A percentile compares a stretch with the other conserved stretches of the same genome.
Evolutionary conservation across 2,888 invertebrate species (phyloP).

Genomic region (Xanthorhoe spadicearia): DNA sequence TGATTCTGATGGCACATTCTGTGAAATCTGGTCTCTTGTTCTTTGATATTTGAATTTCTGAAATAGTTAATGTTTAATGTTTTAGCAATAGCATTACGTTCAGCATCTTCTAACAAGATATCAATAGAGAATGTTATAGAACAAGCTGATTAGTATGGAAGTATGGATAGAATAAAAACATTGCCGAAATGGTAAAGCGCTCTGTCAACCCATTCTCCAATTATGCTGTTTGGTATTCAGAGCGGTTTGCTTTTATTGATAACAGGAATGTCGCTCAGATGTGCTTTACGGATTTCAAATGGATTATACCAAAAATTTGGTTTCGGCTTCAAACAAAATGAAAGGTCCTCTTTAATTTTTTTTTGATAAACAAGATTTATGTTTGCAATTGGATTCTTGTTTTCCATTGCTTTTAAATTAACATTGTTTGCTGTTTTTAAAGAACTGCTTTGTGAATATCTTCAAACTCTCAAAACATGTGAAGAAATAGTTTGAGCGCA

Average conservation of each 20-base stretch:
- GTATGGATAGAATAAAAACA: not conserved
- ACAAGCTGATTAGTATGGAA: too few relatives aligned
- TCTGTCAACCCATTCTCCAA: slow-evolving; percentile 23
- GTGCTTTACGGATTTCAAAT: slow-evolving; percentile 9
- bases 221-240: slow-evolving; percentile 35
- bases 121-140: too few relatives aligned
- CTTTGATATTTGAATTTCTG: not conserved
- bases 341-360: slow-evolving; percentile 4
- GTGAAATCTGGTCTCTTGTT: slow-evolving; percentile 1
- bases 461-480: not conserved
- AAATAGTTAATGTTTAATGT: not conserved
- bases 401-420: not conserved
- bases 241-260: slow-evolving; percentile 25
- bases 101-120: too few relatives aligned
- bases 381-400: not conserved
- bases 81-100: too few relatives aligned
- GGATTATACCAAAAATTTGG: slow-evolving; percentile 10
- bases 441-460: not conserved
- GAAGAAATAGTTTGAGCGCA: too few relatives aligned
- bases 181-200: not conserved
- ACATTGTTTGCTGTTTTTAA: too few relatives aligned
- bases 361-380: slow-evolving; percentile 14
- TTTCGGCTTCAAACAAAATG: not conserved
- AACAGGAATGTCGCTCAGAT: slow-evolving; percentile 16
- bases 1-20: slow-evolving; percentile 1